Percentiles rank a stretch among this genome's conserved stretches.
Conservation (phyloP, 2,113 vertebrate species). For the Nanorana parkeri region DNA sequence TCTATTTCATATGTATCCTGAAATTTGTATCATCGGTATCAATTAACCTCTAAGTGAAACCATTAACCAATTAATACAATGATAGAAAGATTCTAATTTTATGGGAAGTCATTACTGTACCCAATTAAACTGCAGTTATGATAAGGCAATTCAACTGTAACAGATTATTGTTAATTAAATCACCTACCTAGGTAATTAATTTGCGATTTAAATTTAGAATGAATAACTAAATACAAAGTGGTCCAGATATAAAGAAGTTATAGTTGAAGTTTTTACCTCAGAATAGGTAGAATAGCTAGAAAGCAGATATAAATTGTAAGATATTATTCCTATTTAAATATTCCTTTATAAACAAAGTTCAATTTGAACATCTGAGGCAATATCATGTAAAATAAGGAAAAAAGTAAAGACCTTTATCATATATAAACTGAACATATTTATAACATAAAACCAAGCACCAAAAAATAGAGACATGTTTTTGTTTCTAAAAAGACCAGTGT, state of each 20-base stretch:
- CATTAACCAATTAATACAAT: constrained; percentile 24
- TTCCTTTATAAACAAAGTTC: not conserved
- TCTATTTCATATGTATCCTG: not conserved
- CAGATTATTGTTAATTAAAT: constrained; percentile 22
- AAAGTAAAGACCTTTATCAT: too few relatives aligned
- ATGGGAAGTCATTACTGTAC: not conserved
- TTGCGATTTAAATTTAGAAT: not conserved
- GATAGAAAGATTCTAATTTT: not conserved
- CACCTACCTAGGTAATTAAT: constrained; percentile 3
- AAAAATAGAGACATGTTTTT: too few relatives aligned
- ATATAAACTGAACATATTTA: too few relatives aligned
- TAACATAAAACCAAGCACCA: too few relatives aligned
- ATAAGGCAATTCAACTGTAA: not conserved
- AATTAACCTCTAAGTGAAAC: not conserved
- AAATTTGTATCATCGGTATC: not conserved
- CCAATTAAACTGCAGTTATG: constrained; percentile 18
- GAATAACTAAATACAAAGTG: not conserved
- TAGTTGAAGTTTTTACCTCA: not conserved
- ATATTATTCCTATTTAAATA: not conserved
- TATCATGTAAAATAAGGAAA: too few relatives aligned
- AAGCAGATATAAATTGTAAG: not conserved
- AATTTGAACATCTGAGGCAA: not conserved
- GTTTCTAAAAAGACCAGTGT: too few relatives aligned
- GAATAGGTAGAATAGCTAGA: too few relatives aligned
- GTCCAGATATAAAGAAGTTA: not conserved